Conservation (phyloP, 2,888 invertebrate genomes). For the Phengaris arion region DNA sequence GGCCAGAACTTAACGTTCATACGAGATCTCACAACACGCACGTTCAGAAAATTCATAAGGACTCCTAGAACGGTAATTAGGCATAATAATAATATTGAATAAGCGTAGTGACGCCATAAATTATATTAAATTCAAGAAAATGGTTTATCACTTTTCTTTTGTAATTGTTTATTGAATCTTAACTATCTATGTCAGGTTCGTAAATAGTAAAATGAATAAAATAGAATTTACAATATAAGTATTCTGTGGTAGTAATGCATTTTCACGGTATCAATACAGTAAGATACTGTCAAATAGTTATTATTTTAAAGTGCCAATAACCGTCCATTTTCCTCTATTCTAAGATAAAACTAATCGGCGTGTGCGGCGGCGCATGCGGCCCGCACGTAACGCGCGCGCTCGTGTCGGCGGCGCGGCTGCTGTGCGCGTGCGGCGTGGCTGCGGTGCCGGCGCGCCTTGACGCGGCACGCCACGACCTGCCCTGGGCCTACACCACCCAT, state of each 20-base stretch:
- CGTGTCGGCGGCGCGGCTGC: conserved; percentile 83
- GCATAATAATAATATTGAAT: not conserved
- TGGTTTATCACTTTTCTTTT: too few relatives aligned
- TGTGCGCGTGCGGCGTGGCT: conserved; percentile 65
- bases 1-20: conserved; percentile 70
- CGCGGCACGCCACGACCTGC: conserved; percentile 90
- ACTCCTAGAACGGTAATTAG: conserved; percentile 79
- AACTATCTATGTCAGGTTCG: too few relatives aligned
- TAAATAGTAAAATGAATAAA: too few relatives aligned
- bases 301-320: not conserved
- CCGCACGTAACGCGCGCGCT: conserved; percentile 84
- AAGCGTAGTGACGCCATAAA: too few relatives aligned
- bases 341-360: conserved; percentile 84
- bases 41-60: conserved; percentile 81
- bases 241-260: too few relatives aligned
- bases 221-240: too few relatives aligned
- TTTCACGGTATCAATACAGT: too few relatives aligned
- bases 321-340: not conserved
- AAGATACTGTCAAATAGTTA: too few relatives aligned
- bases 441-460: conserved; percentile 84
- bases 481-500: conserved; percentile 91
- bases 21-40: conserved; percentile 82
- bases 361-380: conserved; percentile 89
- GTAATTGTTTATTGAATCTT: too few relatives aligned
- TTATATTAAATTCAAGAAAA: too few relatives aligned